Base-by-base conservation (phyloP, 2,797 vertebrate species). In the Gymnoscopelus microlampas region DNA sequence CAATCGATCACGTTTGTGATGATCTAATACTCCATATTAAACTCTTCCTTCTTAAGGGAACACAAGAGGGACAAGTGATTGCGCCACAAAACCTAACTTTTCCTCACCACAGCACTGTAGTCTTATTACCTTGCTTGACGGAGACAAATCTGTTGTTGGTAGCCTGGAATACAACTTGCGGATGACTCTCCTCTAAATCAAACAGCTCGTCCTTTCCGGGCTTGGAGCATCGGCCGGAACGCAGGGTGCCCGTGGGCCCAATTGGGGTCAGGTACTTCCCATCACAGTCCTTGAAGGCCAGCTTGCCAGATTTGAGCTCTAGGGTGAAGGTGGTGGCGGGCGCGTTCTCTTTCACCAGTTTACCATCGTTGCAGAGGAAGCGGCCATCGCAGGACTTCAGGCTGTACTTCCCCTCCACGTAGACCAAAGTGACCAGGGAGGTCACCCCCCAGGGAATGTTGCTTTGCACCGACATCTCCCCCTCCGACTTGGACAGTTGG, bases 121-220 rank as follows among this genome's bases (percentile, higher is more conserved):
- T 10, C 39, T 68, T 6, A 35, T 94, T 95, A 98, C 98, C 98
- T 96, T 99, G 98, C 76, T 96, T 95, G 88, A 96, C 95, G 0
- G 98, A 99, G 84, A 99, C 95, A 1, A 94, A 98, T 95, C 96
- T 95, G 85, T 93, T 96, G 32, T 98, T 99, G 82, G 94, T 94
- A 0, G 96, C 97, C 73, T 92, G 91, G 88, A 99, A 96, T 65
- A 97, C 94, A 71, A 99, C 96, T 93, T 99, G 98, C 0, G 98
- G 98, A 71, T 96, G 96, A 77, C 97, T 98, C 90, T 99, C 97
- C 82, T 99, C 97, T 66, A 98, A 92, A 77, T 98, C 96, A 12
- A 98, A 99, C 77, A 99, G 95, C 92, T 98, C 97, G 0, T 99
- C 97, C 87, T 99, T 98, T 78, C 97, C 95, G 0, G 97, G 95